Base-by-base conservation (phyloP, 2,797 vertebrate genomes). In the Pogoniulus pusillus region DNA sequence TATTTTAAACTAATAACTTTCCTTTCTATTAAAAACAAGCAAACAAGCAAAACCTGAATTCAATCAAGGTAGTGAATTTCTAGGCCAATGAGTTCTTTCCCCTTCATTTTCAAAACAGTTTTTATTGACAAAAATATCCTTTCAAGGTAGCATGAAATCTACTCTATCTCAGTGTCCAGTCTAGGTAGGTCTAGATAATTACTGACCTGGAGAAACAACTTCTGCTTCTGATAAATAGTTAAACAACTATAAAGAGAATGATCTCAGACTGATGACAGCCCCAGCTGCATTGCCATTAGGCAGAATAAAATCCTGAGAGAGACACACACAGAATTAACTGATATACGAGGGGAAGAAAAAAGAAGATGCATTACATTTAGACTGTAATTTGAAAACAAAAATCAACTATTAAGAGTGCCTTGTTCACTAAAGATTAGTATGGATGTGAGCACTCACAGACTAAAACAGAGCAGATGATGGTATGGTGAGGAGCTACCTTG, bases 211-310 rank as follows among this genome's bases (percentile, higher is more conserved):
- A 94, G 76, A 90, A 94, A 12, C 9, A 87, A 93, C 70, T 93
- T 85, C 69, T 92, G 80, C 60, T 89, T 54, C 82, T 87, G 83
- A 71, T 92, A 91, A 96, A 90, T 24, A 85, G 49, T 84, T 90
- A 87, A 92, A 90, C 75, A 90, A 74, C 27, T 47, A 29, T 7
- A 30, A 70, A 54, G 43, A 85, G 43, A 81, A 70, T 1, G 3
- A 68, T 26, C 55, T 91, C 70, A 18, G 82, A 35, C 51, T 85
- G 82, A 62, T 47, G 58, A 63, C 58, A 85, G 77, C 64, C 75
- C 57, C 23, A 58, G 49, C 7, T 70, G 39, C 57, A 35, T 0
- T 68, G 78, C 82, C 76, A 85, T 24, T 37, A 79, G 41, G 62
- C n/a, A 84, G 58, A 87, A 74, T 18, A 82, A 79, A 79, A 55